Base-by-base conservation (phyloP, 92 coral and sea anemone genomes). In the Paramuricea clavata region DNA sequence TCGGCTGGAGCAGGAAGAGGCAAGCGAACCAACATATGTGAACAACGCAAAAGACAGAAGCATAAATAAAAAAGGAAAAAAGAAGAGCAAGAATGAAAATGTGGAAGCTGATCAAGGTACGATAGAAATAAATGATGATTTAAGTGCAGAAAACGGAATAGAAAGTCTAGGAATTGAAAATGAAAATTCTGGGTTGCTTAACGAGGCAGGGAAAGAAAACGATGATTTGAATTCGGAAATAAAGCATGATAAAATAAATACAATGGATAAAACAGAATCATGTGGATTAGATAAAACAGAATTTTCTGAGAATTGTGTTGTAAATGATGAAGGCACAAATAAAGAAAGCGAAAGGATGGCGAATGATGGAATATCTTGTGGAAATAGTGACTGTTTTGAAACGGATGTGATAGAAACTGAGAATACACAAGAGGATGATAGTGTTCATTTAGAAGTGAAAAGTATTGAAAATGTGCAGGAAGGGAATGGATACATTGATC, bases 11-110 rank as follows among this genome's bases (percentile, higher is more conserved):
- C 44, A 49, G 21, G 82, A 76, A 27, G 23, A 28, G 27, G 43
- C 82, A 76, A 52, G 52, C n/a, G 25, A 52, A 32, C 82, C 82
- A 30, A 76, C 82, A 5, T 76, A 76, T 60, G 47, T 3, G 12
- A 60, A 5, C 32, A 76, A 54, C 9, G 0, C 67, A 12, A 32
- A 76, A 49, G 68, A 49, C n/a, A 56, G 30, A 28, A 30, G n/a
- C 17, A 13, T 19, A 12, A 76, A 76, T n/a, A 28, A 10, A 17
- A 32, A 54, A 49, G 68, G 30, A 13, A 56, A 54, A 28, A 27
- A 16, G 27, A 11, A 16, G 12, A 56, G 30, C 15, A 72, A 47
- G 32, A 28, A 74, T 26, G 12, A 13, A 30, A 54, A 50, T 0
- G 23, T 16, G 7, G 82, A 76, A 30, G 47, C 0, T 10, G 62